Evolutionary conservation across 1,140 invertebrate species (phyloP).

Genomic region (Rhagoletis pomonella): DNA sequence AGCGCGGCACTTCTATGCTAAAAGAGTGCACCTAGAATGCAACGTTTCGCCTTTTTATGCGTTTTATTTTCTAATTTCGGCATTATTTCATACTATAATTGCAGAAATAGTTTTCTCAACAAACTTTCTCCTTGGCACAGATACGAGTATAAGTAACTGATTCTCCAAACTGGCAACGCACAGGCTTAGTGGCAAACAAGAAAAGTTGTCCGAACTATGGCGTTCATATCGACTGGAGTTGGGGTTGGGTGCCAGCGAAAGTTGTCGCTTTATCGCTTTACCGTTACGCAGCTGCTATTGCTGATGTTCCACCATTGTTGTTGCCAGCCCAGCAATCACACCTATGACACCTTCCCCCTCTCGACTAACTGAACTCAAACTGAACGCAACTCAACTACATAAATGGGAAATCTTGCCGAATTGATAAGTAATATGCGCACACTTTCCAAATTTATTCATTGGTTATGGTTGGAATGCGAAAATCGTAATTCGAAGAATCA

Average conservation of each 20-base stretch:
- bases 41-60: neutral
- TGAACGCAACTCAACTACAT: neutral
- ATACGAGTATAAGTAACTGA: neutral
- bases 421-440: conserved; percentile 47
- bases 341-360: neutral
- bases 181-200: neutral
- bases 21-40: neutral
- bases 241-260: neutral
- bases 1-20: neutral
- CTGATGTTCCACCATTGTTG: too few species aligned
- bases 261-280: neutral
- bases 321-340: neutral
- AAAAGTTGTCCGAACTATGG: conserved; percentile 40
- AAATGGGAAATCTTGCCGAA: conserved; percentile 37
- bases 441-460: conserved; percentile 51
- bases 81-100: conserved; percentile 64
- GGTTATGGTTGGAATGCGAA: conserved; percentile 36
- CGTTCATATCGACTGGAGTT: neutral
- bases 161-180: too few species aligned
- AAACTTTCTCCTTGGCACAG: conserved; percentile 52
- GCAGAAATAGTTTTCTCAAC: conserved; percentile 42
- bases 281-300: neutral
- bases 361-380: neutral
- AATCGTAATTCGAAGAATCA: neutral
- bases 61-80: conserved; percentile 60